Conservation (phyloP, 2,888 invertebrate species). For the Bembecia ichneumoniformis region DNA sequence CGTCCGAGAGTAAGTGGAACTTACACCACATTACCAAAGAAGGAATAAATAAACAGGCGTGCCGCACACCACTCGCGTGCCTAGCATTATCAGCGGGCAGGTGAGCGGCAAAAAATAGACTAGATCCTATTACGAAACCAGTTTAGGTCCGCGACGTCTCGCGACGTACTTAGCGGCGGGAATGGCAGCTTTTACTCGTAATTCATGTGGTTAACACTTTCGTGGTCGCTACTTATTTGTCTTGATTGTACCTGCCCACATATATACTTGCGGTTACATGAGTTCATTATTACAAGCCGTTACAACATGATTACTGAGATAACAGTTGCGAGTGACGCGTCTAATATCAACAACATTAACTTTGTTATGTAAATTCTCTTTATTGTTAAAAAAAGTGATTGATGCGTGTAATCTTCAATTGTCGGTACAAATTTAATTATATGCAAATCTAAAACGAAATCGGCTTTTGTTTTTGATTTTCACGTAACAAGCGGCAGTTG, state of each 20-base stretch:
- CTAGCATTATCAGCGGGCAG: conserved; percentile 35
- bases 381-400: conserved; percentile 8
- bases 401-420: conserved; percentile 24
- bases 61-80: conserved; percentile 19
- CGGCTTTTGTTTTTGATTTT: conserved; percentile 34
- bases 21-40: conserved; percentile 28
- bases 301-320: not conserved
- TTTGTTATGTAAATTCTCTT: too few species aligned
- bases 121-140: conserved; percentile 54
- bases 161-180: conserved; percentile 40
- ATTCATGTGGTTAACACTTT: conserved; percentile 50
- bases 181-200: conserved; percentile 63
- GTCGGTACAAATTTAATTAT: conserved; percentile 6
- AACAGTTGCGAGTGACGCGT: too few species aligned
- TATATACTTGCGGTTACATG: conserved; percentile 28
- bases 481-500: conserved; percentile 21
- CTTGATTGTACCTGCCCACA: conserved; percentile 6
- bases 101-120: conserved; percentile 64
- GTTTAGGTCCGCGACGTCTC: conserved; percentile 24
- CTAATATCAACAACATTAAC: too few species aligned
- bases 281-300: conserved; percentile 10
- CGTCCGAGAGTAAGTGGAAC: conserved; percentile 25
- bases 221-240: conserved; percentile 11
- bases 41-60: conserved; percentile 28
- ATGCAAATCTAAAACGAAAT: conserved; percentile 19